Evolutionary conservation across 2,113 vertebrate species (phyloP).

Genomic region (Reinhardtius hippoglossoides): DNA sequence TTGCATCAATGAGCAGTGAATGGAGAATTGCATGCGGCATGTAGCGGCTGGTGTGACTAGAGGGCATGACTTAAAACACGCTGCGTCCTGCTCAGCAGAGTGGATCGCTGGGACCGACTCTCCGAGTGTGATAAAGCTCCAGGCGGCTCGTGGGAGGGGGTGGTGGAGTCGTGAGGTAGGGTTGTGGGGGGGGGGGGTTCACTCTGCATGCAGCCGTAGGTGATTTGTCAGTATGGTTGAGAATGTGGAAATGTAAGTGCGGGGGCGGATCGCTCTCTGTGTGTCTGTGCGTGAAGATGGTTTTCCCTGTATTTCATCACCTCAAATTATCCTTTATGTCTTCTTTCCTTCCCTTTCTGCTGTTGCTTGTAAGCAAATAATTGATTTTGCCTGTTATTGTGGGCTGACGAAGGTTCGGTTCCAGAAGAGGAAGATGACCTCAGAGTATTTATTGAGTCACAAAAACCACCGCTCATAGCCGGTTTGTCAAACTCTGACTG

Average conservation of each 20-base stretch:
- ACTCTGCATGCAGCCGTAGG: conserved; percentile 57
- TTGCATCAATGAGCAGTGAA: conserved; percentile 65
- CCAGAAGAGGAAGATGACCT: neutral
- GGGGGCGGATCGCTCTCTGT: conserved; percentile 36
- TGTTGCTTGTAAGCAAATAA: conserved; percentile 43
- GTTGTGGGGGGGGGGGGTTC: neutral
- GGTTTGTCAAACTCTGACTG: conserved; percentile 17
- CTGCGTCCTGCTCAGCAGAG: conserved; percentile 47
- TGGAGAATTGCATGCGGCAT: conserved; percentile 43
- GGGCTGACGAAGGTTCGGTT: conserved; percentile 27
- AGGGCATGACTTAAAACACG: conserved; percentile 54
- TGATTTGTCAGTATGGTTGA: conserved; percentile 63
- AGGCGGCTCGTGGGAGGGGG: conserved; percentile 19
- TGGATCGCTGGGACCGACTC: conserved; percentile 33
- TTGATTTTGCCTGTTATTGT: conserved; percentile 44
- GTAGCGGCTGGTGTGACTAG: conserved; percentile 44
- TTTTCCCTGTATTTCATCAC: conserved; percentile 61
- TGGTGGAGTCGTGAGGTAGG: too few species aligned
- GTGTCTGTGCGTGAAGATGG: conserved; percentile 27
- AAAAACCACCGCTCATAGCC: neutral
- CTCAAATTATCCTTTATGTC: conserved; percentile 36
- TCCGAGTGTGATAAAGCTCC: conserved; percentile 58
- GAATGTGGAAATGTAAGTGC: conserved; percentile 46
- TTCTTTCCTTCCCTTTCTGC: neutral
- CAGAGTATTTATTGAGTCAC: neutral